Evolutionary conservation across 1,140 invertebrate genomes (phyloP).

Genomic region (Lithobius niger): DNA sequence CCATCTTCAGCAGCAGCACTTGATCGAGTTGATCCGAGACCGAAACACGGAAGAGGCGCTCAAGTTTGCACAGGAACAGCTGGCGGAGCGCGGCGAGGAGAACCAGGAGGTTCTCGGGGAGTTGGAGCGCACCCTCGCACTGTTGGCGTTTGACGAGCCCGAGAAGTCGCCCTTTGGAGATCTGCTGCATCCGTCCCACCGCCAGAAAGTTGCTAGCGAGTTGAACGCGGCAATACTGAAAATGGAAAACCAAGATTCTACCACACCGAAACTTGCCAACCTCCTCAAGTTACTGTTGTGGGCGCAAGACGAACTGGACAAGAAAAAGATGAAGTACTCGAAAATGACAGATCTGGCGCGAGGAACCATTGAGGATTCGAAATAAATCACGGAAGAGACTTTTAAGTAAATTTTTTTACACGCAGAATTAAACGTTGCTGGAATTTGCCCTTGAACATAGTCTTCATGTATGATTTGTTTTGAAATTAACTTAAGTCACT

Average conservation of each 20-base stretch:
- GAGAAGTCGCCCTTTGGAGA: conserved; percentile 88
- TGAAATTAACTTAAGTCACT: too few relatives aligned
- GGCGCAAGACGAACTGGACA: conserved; percentile 89
- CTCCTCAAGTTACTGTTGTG: conserved; percentile 84
- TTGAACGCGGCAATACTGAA: conserved; percentile 90
- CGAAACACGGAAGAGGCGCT: conserved; percentile 87
- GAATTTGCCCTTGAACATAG: too few relatives aligned
- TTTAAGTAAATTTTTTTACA: too few relatives aligned
- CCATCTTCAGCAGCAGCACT: conserved; percentile 85
- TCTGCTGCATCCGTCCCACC: conserved; percentile 75
- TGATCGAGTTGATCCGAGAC: conserved; percentile 82
- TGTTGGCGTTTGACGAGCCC: conserved; percentile 94
- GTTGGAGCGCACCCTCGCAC: conserved; percentile 65
- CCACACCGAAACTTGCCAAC: conserved; percentile 72
- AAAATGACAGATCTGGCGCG: conserved; percentile 79
- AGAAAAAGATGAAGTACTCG: conserved; percentile 82
- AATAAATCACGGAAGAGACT: too few relatives aligned
- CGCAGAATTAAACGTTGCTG: too few relatives aligned
- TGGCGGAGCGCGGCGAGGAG: conserved; percentile 79
- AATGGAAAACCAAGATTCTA: conserved; percentile 75
- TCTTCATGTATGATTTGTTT: too few relatives aligned
- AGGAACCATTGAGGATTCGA: conserved; percentile 60
- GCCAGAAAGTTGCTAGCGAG: conserved; percentile 95
- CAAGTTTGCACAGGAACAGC: conserved; percentile 86
- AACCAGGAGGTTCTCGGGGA: conserved; percentile 48